Evolutionary conservation across 2,888 invertebrate genomes (phyloP).

Genomic region (Malthinus flaveolus): DNA sequence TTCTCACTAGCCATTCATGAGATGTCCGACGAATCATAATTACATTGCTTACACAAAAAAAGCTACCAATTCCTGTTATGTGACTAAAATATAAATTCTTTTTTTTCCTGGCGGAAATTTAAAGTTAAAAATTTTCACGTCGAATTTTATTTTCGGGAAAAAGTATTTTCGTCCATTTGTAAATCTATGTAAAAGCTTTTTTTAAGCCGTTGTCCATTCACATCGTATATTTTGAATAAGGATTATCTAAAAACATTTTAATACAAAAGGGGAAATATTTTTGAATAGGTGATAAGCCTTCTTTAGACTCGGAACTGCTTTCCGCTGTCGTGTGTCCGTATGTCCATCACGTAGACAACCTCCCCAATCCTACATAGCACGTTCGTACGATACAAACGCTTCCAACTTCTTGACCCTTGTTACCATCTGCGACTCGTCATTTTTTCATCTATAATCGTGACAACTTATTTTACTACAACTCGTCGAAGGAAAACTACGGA

Average conservation of each 20-base stretch:
- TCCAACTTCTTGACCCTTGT: slow-evolving; percentile 39
- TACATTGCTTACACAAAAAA: slow-evolving; percentile 25
- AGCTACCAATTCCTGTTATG: slow-evolving; percentile 10
- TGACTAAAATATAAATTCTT: slow-evolving; percentile 20
- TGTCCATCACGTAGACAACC: slow-evolving; percentile 50
- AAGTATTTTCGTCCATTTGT: not conserved
- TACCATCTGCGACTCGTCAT: slow-evolving; percentile 30
- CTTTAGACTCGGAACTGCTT: slow-evolving; percentile 43
- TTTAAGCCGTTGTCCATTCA: slow-evolving; percentile 15
- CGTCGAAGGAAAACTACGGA: no score
- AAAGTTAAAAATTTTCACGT: not conserved
- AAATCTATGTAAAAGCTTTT: slow-evolving; percentile 1
- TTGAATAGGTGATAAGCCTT: slow-evolving; percentile 44
- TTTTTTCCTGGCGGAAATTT: not conserved
- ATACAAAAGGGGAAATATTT: slow-evolving; percentile 39
- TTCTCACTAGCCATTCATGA: slow-evolving; percentile 24
- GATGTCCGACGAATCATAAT: slow-evolving; percentile 28
- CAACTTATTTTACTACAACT: not conserved
- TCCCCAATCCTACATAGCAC: slow-evolving; percentile 36
- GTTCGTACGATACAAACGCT: slow-evolving; percentile 47
- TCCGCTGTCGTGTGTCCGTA: slow-evolving; percentile 47
- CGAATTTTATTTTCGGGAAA: not conserved
- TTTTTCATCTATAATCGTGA: slow-evolving; percentile 15
- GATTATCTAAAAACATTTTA: slow-evolving; percentile 25
- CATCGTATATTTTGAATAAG: slow-evolving; percentile 14